Base-by-base conservation (phyloP, 1,140 invertebrate genomes). In the Heliconius melpomene region DNA sequence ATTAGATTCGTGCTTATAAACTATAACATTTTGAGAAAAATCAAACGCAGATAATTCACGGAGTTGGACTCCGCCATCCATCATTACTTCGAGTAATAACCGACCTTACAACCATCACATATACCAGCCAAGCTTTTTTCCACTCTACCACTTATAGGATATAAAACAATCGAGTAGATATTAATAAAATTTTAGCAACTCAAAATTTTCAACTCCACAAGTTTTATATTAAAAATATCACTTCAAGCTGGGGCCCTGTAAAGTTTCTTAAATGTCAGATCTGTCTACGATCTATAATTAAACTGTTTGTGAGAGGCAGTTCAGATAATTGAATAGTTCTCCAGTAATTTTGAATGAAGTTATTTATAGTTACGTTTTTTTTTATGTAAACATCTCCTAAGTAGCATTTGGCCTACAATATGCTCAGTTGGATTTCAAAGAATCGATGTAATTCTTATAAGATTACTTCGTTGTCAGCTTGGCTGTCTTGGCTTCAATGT, bases 191-290 rank as follows among this genome's bases (percentile, higher is more conserved):
- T 57, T 57, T 57, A 3, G n/a, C 54, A 57, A 57, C 50, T 18
- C 18, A 52, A 52, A 7, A 52, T 57, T 11, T 57, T 57, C n/a
- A 57, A 23, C 54, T 57, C 8, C 7, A 20, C 54, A 57, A 57
- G n/a, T 57, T 57, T 57, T 57, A 57, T 57, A 57, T 57, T 57
- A 57, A 57, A 57, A 57, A 57, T 57, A 57, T 57, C 54, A 57
- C 20, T 57, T 23, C 54, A 57, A 57, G n/a, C 54, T 11, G 54
- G 7, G 2, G 50, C n/a, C 54, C n/a, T 57, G 54, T 23, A 23
- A 57, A 57, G 54, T 23, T 57, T 57, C 54, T 57, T 57, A 57
- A 57, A 57, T 57, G 54, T 57, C 54, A 57, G 54, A 57, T 57
- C 54, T n/a, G 54, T 57, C 54, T n/a, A 11, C 54, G 20, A 57